These are phyloP conservation scores for Microchirus variegatus DNA, from an alignment of 2,797 vertebrate genomes.

Conservation along the genomic window DNA sequence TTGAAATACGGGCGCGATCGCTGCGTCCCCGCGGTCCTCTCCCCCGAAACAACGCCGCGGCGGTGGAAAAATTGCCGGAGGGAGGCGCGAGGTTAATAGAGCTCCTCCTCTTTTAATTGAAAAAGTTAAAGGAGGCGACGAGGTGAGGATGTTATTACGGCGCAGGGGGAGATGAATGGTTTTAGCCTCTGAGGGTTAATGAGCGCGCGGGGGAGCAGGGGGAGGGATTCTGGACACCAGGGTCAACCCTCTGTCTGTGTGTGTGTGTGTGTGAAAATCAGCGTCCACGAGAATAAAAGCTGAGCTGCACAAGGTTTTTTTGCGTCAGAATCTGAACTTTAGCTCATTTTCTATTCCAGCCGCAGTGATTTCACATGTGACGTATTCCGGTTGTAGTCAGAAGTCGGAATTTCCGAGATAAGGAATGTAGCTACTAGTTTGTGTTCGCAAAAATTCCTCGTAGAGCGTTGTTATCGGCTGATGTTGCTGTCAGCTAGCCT, in stretches of 20 bases:
- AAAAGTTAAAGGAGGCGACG: conserved; percentile 69
- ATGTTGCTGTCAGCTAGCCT: too few species aligned
- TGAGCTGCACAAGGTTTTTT: too few species aligned
- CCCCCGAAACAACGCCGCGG: conserved; percentile 54
- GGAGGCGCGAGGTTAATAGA: conserved; percentile 71
- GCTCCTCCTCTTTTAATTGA: conserved; percentile 73
- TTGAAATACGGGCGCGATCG: conserved; percentile 52
- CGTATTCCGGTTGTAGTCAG: too few species aligned
- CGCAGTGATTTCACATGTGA: too few species aligned
- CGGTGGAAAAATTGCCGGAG: conserved; percentile 61
- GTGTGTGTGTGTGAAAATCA: conserved; percentile 9
- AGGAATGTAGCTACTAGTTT: too few species aligned
- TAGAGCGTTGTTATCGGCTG: too few species aligned
- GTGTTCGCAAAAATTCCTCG: too few species aligned
- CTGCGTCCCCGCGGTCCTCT: conserved; percentile 55
- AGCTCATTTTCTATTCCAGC: too few species aligned
- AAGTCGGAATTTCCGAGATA: too few species aligned
- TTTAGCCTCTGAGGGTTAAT: conserved; percentile 69
- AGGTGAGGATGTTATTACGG: conserved; percentile 61
- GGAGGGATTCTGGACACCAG: conserved; percentile 37
- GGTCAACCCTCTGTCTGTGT: conserved; percentile 29
- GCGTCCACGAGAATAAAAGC: neutral
- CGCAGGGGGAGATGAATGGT: conserved; percentile 63
- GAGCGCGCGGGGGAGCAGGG: conserved; percentile 57
- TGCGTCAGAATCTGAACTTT: too few species aligned